Percentiles rank a stretch among this genome's conserved stretches.
Evolutionary conservation across 2,113 vertebrate species (phyloP).

Genomic region (Phasianus colchicus): DNA sequence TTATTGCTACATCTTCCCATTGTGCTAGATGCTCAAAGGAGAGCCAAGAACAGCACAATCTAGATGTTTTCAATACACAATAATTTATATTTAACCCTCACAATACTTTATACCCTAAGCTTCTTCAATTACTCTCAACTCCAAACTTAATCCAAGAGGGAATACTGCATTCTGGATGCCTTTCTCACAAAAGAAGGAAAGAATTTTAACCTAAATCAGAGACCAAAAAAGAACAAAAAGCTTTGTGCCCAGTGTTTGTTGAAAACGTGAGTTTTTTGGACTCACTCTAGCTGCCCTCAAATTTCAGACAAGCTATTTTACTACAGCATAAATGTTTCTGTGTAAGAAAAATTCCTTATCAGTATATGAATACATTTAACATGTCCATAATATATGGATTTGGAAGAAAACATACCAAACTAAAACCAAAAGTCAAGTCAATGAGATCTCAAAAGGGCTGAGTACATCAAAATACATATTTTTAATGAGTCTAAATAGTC

Average conservation of each 20-base stretch:
- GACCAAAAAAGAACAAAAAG: accelerated
- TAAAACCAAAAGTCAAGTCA: neutral
- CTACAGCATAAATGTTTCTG: neutral
- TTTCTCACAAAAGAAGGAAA: neutral
- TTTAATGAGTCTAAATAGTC: neutral
- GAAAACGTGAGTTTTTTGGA: neutral
- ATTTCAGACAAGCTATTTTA: neutral
- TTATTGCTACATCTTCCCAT: neutral
- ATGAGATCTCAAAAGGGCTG: neutral
- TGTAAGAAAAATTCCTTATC: neutral
- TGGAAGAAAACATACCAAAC: neutral
- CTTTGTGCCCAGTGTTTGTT: neutral
- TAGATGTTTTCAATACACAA: neutral
- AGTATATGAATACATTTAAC: neutral
- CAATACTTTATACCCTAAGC: neutral
- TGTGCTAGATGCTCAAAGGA: neutral
- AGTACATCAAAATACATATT: neutral
- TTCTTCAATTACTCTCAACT: neutral
- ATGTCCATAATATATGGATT: accelerated
- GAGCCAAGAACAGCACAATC: neutral
- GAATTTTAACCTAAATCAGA: neutral
- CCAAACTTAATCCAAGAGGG: neutral
- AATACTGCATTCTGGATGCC: neutral
- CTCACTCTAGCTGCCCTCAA: neutral
- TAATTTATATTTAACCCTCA: neutral